phyloP scores from a whole-genome alignment of 2,888 invertebrate genomes.

The Clusia tigrina region DNA sequence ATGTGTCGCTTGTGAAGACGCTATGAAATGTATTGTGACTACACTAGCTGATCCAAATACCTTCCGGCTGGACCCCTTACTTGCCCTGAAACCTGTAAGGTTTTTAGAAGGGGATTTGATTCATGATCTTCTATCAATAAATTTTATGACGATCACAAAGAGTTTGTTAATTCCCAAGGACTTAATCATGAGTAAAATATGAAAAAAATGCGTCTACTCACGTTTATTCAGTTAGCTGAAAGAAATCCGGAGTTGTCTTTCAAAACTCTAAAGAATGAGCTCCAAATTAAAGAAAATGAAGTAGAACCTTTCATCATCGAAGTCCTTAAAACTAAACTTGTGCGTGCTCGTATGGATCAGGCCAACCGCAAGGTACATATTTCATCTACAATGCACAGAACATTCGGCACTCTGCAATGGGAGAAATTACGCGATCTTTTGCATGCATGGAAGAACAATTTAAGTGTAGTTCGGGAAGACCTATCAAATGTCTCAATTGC shows the following conservation, averaged over 20 bases:
- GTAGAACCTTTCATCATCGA: slow-evolving; percentile 98
- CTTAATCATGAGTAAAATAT: slow-evolving; percentile 93
- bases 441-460: slow-evolving; percentile 84
- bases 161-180: slow-evolving; percentile 84
- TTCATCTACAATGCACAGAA: slow-evolving; percentile 93
- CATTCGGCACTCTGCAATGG: slow-evolving; percentile 94
- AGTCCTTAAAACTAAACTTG: slow-evolving; percentile 89
- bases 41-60: slow-evolving; percentile 95
- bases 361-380: slow-evolving; percentile 83
- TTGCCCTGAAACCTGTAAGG: slow-evolving; percentile 92
- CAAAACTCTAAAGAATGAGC: slow-evolving; percentile 84
- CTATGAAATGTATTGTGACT: slow-evolving; percentile 93
- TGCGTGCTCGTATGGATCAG: slow-evolving; percentile 93
- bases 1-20: slow-evolving; percentile 94
- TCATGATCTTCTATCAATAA: slow-evolving; percentile 91
- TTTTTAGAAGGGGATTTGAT: slow-evolving; percentile 95
- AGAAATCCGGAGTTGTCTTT: slow-evolving; percentile 92
- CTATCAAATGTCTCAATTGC: slow-evolving; percentile 80
- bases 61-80: slow-evolving; percentile 92
- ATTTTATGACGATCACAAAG: slow-evolving; percentile 92
- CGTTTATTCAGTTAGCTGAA: slow-evolving; percentile 98
- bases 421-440: slow-evolving; percentile 84
- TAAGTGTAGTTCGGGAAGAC: slow-evolving; percentile 81
- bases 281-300: slow-evolving; percentile 85
- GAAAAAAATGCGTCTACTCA: slow-evolving; percentile 95